Evolutionary conservation across 2,797 vertebrate species (phyloP), one percentile per base, ranked within the genome.

Genomic region (Centroberyx gerrardi): DNA sequence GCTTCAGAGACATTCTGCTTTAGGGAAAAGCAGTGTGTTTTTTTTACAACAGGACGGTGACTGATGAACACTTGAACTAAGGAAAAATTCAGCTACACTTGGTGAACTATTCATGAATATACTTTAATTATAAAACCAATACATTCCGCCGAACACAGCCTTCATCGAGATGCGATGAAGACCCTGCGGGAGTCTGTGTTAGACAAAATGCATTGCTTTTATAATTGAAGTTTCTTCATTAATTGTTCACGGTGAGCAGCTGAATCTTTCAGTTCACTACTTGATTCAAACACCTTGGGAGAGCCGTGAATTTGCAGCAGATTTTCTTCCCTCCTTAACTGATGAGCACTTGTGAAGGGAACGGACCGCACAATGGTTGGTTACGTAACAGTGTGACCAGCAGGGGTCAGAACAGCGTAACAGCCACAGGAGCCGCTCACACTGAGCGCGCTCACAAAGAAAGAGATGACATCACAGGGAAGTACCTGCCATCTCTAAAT

Each of bases 401-500:
- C 72, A 93, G 92, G 87, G 81, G 93, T 87, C 90, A 81, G 77
- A 78, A 70, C 78, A 81, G 72, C 28, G n/a, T n/a, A 64, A 49
- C 74, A 4, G 51, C 74, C 67, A 31, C 53, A n/a, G 36, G 14
- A 62, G 68, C 73, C 36, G n/a, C 69, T 64, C 42, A 3, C 38
- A 73, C 72, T 53, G 66, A 68, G 62, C 68, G 8, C 27, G 22
- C 70, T 73, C 84, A 87, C 65, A 73, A 65, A 73, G 33, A 56
- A 72, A 0, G 44, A 31, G 18, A 70, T 88, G 82, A 88, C 84
- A 68, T 88, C 85, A 87, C 78, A 76, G 61, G 40, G 52, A 71
- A 81, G 81, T 69, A 90, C 84, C 85, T 85, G 82, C 78, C 88
- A 54, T 71, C 67, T 65, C 80, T 70, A 78, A 81, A 85, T 72